Percentiles rank a stretch among this genome's conserved stretches.
Evolutionary conservation across 2,888 invertebrate species (phyloP).

Genomic region (Parapristionchus giblindavisi): DNA sequence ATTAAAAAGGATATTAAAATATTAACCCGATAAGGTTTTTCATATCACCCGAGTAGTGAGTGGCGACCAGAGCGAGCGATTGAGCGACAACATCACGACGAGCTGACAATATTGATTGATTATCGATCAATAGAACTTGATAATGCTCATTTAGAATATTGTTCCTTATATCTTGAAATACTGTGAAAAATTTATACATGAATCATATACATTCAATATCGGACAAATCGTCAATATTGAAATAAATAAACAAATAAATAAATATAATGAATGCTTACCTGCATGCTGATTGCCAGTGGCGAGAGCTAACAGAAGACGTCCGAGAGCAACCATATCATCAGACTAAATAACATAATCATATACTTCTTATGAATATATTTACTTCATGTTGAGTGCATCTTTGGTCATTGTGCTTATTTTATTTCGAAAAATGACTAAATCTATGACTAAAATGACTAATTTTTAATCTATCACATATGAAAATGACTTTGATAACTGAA

Average conservation of each 20-base stretch:
- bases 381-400: no score
- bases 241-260: no score
- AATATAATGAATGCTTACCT: slow-evolving; percentile 82
- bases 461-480: no score
- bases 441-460: no score
- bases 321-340: slow-evolving; percentile 90
- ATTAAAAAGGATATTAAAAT: not conserved
- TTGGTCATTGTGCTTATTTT: no score
- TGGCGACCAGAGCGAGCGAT: slow-evolving; percentile 83
- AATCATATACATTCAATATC: not conserved
- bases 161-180: no score
- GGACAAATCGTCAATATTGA: slow-evolving; percentile 87
- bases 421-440: no score
- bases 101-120: slow-evolving; percentile 73
- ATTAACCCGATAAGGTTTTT: slow-evolving; percentile 88
- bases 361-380: no score
- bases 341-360: slow-evolving; percentile 75
- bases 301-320: slow-evolving; percentile 87
- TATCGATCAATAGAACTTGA: no score
- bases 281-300: slow-evolving; percentile 91
- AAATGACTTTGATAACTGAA: no score
- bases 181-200: not conserved
- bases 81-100: slow-evolving; percentile 44
- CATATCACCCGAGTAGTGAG: slow-evolving; percentile 91
- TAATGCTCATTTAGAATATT: no score